Conservation (phyloP, 2,113 vertebrate genomes). For the Crotalus helleri region DNA sequence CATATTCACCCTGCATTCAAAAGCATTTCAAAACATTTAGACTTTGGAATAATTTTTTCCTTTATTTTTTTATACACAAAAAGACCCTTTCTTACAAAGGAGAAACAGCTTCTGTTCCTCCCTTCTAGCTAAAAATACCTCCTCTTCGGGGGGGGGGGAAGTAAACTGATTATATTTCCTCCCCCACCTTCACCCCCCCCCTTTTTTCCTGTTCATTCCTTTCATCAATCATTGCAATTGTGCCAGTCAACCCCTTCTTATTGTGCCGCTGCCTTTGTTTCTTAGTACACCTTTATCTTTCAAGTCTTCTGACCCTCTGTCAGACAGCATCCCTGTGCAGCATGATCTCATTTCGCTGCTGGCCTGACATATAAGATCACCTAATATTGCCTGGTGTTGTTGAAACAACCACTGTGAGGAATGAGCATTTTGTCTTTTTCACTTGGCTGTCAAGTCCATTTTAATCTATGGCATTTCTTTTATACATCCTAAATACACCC, state of each 20-base stretch:
- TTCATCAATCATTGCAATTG: constrained; percentile 21
- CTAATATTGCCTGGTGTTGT: constrained; percentile 19
- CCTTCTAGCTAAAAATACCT: constrained; percentile 11
- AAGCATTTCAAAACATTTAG: constrained; percentile 36
- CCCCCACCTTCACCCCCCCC: not conserved
- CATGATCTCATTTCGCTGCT: constrained; percentile 41
- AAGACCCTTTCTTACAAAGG: not conserved
- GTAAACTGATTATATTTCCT: not conserved
- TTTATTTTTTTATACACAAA: not conserved
- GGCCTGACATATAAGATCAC: constrained; percentile 38
- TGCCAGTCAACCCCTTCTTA: constrained; percentile 24
- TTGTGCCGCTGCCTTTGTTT: not conserved
- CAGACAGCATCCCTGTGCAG: constrained; percentile 17
- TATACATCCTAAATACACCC: not conserved
- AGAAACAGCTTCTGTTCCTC: not conserved
- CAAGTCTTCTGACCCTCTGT: constrained; percentile 35
- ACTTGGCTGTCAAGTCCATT: constrained; percentile 15
- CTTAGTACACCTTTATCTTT: constrained; percentile 28
- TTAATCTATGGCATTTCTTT: not conserved
- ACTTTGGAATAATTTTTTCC: constrained; percentile 35
- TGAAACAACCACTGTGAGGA: constrained; percentile 38
- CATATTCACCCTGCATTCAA: constrained; percentile 40
- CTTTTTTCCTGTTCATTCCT: not conserved
- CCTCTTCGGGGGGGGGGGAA: constrained; percentile 2
- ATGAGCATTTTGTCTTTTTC: constrained; percentile 29